Evolutionary conservation across 2,113 vertebrate species (phyloP).

Genomic region (Dromas ardeola): DNA sequence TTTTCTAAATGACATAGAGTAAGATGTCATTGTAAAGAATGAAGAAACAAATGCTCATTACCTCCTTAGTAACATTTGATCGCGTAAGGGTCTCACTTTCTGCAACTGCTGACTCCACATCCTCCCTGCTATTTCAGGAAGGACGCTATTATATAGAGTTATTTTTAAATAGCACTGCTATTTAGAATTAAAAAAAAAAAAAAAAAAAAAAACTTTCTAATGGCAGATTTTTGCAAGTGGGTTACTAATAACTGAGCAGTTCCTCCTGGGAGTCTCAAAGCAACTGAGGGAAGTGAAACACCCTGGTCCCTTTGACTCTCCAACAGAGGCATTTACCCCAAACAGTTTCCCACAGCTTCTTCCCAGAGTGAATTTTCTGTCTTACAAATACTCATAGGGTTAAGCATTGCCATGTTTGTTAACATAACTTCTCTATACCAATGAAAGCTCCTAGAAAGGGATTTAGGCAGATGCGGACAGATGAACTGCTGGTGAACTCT

Average conservation of each 20-base stretch:
- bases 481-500: background rate
- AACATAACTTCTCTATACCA: background rate
- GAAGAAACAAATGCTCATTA: background rate
- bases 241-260: background rate
- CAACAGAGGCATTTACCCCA: background rate
- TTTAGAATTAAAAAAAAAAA: background rate
- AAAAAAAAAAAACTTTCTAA: background rate
- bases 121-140: background rate
- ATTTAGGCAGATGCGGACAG: background rate
- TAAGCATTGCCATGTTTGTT: background rate
- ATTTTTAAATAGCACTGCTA: background rate
- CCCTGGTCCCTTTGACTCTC: background rate
- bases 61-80: background rate
- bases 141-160: background rate
- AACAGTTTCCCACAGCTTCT: background rate
- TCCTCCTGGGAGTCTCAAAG: background rate
- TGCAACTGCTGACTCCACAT: background rate
- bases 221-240: background rate
- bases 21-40: background rate
- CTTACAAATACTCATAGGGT: background rate
- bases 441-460: background rate
- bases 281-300: background rate
- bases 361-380: background rate
- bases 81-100: background rate
- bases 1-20: background rate